phyloP scores from a whole-genome alignment of 2,113 vertebrate species.

The Vidua chalybeata region DNA sequence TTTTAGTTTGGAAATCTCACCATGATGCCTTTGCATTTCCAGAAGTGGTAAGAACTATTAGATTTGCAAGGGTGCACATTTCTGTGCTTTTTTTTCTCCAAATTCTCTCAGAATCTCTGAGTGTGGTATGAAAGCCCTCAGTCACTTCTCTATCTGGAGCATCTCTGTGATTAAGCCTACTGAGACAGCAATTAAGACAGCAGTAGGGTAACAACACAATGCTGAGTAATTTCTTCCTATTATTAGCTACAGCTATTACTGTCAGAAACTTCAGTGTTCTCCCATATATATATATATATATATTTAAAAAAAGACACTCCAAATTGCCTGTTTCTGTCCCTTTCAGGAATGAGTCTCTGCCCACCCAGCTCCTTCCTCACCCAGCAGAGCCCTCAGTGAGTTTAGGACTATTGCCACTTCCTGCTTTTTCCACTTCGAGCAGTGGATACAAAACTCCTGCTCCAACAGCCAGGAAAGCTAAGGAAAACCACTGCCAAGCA shows the following conservation, averaged over 20 bases:
- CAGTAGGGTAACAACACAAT: neutral
- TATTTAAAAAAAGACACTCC: neutral
- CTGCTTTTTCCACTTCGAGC: fast-evolving
- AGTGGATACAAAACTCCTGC: neutral
- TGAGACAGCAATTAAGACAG: neutral
- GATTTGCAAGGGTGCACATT: neutral
- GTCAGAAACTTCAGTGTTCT: neutral
- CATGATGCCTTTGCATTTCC: neutral
- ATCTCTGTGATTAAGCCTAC: neutral
- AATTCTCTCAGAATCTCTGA: neutral
- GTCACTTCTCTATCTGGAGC: neutral
- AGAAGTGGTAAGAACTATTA: neutral
- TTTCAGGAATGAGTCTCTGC: neutral
- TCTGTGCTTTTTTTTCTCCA: neutral
- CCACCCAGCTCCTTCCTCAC: neutral
- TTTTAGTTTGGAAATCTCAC: neutral
- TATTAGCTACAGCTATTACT: neutral
- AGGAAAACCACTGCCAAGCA: neutral
- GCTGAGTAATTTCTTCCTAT: neutral
- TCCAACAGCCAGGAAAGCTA: neutral
- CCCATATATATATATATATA: neutral
- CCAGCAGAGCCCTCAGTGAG: neutral
- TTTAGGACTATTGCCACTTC: neutral
- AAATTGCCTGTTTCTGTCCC: neutral
- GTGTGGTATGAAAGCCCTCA: neutral